A percentile compares a stretch with the other conserved stretches of the same genome.
Evolutionary conservation across 2,113 vertebrate species (phyloP).

Genomic region (Brachyistius frenatus): DNA sequence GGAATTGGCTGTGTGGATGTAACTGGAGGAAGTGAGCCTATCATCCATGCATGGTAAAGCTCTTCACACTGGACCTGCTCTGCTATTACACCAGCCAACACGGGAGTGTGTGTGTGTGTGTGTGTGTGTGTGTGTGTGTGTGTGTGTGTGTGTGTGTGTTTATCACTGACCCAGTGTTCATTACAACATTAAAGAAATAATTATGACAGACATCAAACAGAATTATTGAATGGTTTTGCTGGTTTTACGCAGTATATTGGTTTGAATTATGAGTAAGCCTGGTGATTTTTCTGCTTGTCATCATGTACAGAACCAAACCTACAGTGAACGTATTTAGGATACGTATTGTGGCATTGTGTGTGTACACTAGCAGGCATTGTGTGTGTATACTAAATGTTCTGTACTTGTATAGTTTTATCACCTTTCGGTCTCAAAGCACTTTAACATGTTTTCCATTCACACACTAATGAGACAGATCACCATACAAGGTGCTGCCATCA

Average conservation of each 20-base stretch:
- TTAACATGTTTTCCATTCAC: too few species aligned
- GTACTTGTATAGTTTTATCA: too few species aligned
- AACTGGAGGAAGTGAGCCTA: slow-evolving; percentile 41
- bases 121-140: slow-evolving; percentile 25
- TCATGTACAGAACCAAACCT: too few species aligned
- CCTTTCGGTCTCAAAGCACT: too few species aligned
- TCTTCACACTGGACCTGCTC: slow-evolving; percentile 48
- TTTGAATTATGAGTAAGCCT: neutral
- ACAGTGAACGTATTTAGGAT: too few species aligned
- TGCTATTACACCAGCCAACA: slow-evolving; percentile 54
- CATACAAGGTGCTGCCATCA: too few species aligned
- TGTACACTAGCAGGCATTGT: too few species aligned
- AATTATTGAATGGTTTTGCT: neutral
- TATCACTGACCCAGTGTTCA: slow-evolving; percentile 20
- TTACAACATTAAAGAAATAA: slow-evolving; percentile 13
- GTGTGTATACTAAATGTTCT: too few species aligned
- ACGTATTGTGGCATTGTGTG: too few species aligned
- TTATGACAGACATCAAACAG: neutral
- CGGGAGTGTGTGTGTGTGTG: slow-evolving; percentile 20
- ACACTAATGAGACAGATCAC: too few species aligned
- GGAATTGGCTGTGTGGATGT: slow-evolving; percentile 68
- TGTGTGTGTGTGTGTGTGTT: slow-evolving; percentile 4
- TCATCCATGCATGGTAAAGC: slow-evolving; percentile 64
- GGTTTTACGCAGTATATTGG: neutral
- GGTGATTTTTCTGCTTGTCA: too few species aligned